Base-by-base conservation (phyloP, 2,888 invertebrate genomes). In the Diploptera punctata region DNA sequence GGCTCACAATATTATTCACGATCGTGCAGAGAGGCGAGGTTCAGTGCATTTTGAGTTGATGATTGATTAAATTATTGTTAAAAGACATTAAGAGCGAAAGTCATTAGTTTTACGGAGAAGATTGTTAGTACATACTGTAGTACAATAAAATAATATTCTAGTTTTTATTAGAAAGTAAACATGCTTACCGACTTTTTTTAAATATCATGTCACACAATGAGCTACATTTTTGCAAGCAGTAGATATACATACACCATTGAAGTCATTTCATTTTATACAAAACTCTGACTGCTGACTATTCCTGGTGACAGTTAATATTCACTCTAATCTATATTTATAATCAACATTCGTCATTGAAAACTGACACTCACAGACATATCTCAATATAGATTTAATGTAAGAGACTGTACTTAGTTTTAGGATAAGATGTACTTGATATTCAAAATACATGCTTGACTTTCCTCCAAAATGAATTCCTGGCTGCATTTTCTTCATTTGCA, bases 41-140 rank as follows among this genome's bases (percentile, higher is more conserved):
- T 73, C 73, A 72, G 89, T 89, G 5, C 87, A 88, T 79, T 87
- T 89, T 80, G 88, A 89, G 78, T 47, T 79, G 80, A 77, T 61
- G 83, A 90, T 97, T 83, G 97, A 97, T 86, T 93, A 91, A 89
- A 78, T 19, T 26, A 43, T 57, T 57, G 16, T 16, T 5, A 31
- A 57, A 16, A 31, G 57, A 24, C 7, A 4, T 5, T 9, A n/a
- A 54, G 13, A 29, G 57, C 21, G 7, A 29, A 21, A n/a, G 57
- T n/a, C 29, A n/a, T n/a, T n/a, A n/a, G n/a, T n/a, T n/a, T n/a
- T 38, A 65, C n/a, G 44, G 47, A 21, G 44, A 60, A 31, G 52
- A 60, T 67, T 44, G 47, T 43, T 71, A 71, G 72, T 72, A 68
- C 68, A 62, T 71, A 71, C 44, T 18, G 38, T 68, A 68, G 68